Percentiles rank a stretch among this genome's conserved stretches.
These are phyloP conservation scores for Merluccius polli DNA, from an alignment of 2,797 vertebrate genomes.

Conservation along the genomic window DNA sequence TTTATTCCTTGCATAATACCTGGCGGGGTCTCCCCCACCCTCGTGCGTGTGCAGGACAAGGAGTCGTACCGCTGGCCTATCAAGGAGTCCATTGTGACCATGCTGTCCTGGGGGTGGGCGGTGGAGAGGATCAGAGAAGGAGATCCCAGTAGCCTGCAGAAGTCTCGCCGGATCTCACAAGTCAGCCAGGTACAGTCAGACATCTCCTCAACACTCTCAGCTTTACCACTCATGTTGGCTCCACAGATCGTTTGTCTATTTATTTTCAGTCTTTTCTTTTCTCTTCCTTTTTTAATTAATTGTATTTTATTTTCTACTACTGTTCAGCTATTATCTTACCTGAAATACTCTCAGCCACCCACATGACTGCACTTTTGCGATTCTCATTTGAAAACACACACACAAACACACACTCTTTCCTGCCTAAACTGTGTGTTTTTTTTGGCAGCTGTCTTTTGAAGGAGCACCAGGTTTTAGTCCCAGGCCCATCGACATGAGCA, in stretches of 20 bases:
- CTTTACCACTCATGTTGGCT: no score
- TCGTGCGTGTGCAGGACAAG: conserved; percentile 77
- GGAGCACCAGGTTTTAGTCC: conserved; percentile 85
- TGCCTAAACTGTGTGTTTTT: conserved; percentile 6
- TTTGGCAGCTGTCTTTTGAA: conserved; percentile 83
- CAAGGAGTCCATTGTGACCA: conserved; percentile 91
- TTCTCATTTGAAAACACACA: no score
- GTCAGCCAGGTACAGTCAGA: conserved; percentile 80
- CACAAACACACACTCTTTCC: no score
- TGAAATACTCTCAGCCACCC: no score
- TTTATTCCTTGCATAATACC: background rate
- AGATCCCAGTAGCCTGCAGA: conserved; percentile 82
- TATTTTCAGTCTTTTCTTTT: no score
- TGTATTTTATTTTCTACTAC: no score
- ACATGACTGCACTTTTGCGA: no score
- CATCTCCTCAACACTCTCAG: background rate
- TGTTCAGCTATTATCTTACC: no score
- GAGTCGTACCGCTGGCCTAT: conserved; percentile 89
- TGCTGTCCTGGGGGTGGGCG: conserved; percentile 90
- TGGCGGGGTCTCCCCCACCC: background rate
- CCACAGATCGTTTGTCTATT: no score
- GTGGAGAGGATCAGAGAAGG: conserved; percentile 87
- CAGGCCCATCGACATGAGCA: conserved; percentile 94
- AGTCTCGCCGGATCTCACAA: conserved; percentile 87
- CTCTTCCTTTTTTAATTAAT: no score